A percentile compares a stretch with the other conserved stretches of the same genome.
Conservation (phyloP, 2,113 vertebrate genomes). For the Thinocorus orbignyianus region DNA sequence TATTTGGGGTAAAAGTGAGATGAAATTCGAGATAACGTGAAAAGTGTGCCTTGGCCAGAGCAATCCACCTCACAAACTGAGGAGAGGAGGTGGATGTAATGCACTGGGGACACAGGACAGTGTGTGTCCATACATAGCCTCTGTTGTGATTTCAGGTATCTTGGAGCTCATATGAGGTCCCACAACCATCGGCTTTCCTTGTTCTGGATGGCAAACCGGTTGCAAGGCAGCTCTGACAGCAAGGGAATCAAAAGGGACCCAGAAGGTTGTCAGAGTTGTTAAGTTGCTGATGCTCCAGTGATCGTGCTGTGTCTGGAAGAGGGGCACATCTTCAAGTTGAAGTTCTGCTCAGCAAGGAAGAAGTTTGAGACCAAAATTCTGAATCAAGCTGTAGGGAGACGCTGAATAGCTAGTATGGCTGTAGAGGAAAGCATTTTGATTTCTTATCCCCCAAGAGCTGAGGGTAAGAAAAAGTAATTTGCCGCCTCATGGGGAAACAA, state of each 20-base stretch:
- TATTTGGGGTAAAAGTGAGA: neutral
- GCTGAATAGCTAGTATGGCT: neutral
- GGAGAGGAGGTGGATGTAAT: neutral
- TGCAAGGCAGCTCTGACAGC: neutral
- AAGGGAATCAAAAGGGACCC: neutral
- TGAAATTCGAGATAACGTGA: neutral
- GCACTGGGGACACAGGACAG: fast-evolving
- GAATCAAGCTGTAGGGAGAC: neutral
- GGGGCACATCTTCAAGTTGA: fast-evolving
- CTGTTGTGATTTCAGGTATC: neutral
- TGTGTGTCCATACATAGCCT: fast-evolving
- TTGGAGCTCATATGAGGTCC: too few species aligned
- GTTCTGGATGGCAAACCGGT: too few species aligned
- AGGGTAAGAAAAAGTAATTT: neutral
- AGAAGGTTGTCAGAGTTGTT: neutral
- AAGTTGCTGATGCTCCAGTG: neutral
- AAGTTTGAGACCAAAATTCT: neutral
- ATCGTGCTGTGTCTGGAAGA: fast-evolving
- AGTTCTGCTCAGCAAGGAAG: neutral
- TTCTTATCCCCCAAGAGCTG: neutral
- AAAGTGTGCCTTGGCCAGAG: neutral
- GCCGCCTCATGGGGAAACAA: neutral
- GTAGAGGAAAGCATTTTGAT: neutral
- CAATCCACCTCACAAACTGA: neutral
- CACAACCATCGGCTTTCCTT: fast-evolving